Evolutionary conservation across 2,888 invertebrate genomes (phyloP).

Genomic region (Trilocha varians): DNA sequence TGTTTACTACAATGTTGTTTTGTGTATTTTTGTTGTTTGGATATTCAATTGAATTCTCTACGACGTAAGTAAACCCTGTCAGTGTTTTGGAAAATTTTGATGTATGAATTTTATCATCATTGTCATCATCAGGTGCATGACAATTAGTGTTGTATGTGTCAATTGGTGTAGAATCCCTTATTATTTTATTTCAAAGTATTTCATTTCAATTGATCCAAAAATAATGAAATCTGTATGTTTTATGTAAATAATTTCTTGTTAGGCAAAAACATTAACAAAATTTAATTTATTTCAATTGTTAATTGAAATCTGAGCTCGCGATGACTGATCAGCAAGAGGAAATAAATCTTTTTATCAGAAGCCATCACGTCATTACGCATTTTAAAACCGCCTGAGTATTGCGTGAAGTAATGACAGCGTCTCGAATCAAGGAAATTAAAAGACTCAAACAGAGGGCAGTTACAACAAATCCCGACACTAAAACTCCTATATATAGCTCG

Average conservation of each 20-base stretch:
- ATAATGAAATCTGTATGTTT: too few relatives aligned
- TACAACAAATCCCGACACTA: slow-evolving; percentile 69
- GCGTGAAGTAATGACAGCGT: slow-evolving; percentile 25
- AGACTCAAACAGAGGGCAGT: slow-evolving; percentile 66
- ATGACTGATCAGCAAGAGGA: neutral
- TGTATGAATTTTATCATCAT: too few relatives aligned
- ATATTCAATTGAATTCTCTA: too few relatives aligned
- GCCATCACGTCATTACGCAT: neutral
- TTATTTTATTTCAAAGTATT: too few relatives aligned
- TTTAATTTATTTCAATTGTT: neutral
- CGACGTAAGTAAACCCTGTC: too few relatives aligned
- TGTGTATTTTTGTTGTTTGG: neutral
- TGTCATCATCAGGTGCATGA: too few relatives aligned
- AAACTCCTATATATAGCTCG: slow-evolving; percentile 68
- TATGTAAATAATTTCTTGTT: too few relatives aligned
- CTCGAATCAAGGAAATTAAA: slow-evolving; percentile 68
- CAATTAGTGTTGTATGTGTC: too few relatives aligned
- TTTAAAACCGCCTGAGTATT: slow-evolving; percentile 10
- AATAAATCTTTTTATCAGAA: neutral
- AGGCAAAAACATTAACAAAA: too few relatives aligned
- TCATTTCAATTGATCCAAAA: too few relatives aligned
- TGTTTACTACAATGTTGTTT: neutral
- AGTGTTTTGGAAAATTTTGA: too few relatives aligned
- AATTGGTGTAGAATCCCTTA: too few relatives aligned
- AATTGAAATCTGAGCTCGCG: neutral